These are phyloP conservation scores for Drosophila teissieri DNA, from an alignment of 1,140 invertebrate genomes.

Conservation along the genomic window DNA sequence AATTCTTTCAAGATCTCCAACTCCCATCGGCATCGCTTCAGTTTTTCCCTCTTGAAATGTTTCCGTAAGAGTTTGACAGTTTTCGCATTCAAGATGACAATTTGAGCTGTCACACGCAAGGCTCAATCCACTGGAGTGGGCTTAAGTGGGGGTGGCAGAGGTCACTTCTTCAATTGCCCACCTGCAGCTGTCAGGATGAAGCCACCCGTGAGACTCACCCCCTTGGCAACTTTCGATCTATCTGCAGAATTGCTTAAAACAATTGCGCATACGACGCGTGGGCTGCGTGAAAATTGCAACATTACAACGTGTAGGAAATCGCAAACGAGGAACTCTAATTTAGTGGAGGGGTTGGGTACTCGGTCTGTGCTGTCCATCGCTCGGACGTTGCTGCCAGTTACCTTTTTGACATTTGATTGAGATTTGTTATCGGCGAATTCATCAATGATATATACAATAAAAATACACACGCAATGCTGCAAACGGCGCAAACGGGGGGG, in stretches of 20 bases:
- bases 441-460: slow-evolving; percentile 84
- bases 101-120: slow-evolving; percentile 75
- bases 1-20: no score
- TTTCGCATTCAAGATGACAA: slow-evolving; percentile 73
- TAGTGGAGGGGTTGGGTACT: not conserved
- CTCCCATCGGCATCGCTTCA: not conserved
- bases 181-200: slow-evolving; percentile 37
- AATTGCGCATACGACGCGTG: slow-evolving; percentile 81
- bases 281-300: slow-evolving; percentile 81
- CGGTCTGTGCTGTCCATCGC: slow-evolving; percentile 46
- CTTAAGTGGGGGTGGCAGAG: slow-evolving; percentile 1
- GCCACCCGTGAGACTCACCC: not conserved
- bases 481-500: not conserved
- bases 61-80: slow-evolving; percentile 58
- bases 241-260: slow-evolving; percentile 60
- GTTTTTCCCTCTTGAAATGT: slow-evolving; percentile 16
- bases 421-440: slow-evolving; percentile 84
- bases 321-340: not conserved
- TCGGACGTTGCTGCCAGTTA: slow-evolving; percentile 71
- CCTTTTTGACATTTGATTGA: slow-evolving; percentile 85
- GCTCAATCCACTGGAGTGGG: not conserved
- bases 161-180: slow-evolving; percentile 29
- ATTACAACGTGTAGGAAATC: slow-evolving; percentile 63
- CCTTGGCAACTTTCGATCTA: not conserved
- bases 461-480: slow-evolving; percentile 57